A percentile compares a stretch with the other conserved stretches of the same genome.
Conservation (phyloP, 2,113 vertebrate genomes). For the Coturnix japonica region DNA sequence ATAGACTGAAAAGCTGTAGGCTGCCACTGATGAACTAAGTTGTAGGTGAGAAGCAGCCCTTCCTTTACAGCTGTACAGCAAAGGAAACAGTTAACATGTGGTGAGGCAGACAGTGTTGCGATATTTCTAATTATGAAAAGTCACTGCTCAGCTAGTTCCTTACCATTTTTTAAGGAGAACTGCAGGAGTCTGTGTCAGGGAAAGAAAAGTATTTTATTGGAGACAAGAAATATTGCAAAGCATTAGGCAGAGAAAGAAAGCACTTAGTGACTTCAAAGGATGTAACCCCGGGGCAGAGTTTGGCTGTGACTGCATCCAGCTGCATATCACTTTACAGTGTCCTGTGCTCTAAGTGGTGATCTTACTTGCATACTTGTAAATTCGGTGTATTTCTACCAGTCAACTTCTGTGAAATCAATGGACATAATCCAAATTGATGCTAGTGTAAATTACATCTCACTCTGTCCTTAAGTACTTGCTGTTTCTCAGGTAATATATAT, state of each 20-base stretch:
- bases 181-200: constrained; percentile 42
- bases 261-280: constrained; percentile 45
- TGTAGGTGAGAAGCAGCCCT: constrained; percentile 2
- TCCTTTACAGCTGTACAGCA: constrained; percentile 29
- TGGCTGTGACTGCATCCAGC: constrained; percentile 8
- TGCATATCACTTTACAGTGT: constrained; percentile 17
- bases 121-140: constrained; percentile 78
- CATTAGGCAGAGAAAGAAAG: constrained; percentile 62
- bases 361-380: constrained; percentile 46
- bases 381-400: neutral
- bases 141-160: constrained; percentile 70
- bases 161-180: constrained; percentile 64
- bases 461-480: neutral
- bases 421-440: constrained; percentile 14
- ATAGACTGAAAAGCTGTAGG: neutral
- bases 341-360: neutral
- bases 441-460: neutral
- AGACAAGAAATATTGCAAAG: constrained; percentile 64
- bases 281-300: constrained; percentile 31
- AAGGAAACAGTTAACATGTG: constrained; percentile 65
- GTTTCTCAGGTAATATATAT: neutral
- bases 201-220: constrained; percentile 56
- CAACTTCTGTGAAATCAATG: neutral
- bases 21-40: neutral
- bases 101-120: constrained; percentile 55